Conservation (phyloP, 64 coral and sea anemone genomes). For the Anthopleura sola region DNA sequence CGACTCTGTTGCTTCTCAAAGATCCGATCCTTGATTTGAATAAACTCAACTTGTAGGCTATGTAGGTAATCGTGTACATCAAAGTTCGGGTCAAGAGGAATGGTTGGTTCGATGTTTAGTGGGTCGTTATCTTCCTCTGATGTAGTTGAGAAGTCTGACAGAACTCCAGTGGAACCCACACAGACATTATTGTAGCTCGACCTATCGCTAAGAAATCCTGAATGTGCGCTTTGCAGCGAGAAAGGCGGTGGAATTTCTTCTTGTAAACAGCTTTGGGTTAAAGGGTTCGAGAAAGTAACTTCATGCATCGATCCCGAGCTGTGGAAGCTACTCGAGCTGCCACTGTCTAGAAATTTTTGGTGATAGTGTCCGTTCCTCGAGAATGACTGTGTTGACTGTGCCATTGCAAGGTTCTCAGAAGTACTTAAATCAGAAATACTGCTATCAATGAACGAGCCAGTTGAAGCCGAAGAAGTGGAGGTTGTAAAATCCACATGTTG, state of each 20-base stretch:
- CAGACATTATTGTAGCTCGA: not conserved
- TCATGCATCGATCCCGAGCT: not conserved
- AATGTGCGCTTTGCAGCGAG: not conserved
- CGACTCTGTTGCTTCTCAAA: constrained; percentile 91
- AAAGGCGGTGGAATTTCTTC: not conserved
- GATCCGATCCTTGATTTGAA: constrained; percentile 14
- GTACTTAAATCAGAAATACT: not conserved
- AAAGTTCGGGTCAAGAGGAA: not conserved
- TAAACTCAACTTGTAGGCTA: not conserved
- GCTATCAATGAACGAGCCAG: not conserved
- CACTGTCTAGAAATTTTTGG: not conserved
- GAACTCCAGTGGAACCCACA: not conserved
- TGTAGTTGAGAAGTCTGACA: constrained; percentile 7
- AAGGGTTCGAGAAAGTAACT: not conserved
- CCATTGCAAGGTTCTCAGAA: not conserved
- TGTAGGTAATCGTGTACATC: not conserved
- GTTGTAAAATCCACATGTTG: not conserved
- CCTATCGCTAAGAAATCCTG: not conserved
- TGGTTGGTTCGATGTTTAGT: constrained; percentile 12
- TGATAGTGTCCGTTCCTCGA: not conserved
- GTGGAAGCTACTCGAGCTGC: not conserved
- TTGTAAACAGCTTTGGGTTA: not conserved
- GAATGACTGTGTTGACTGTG: not conserved
- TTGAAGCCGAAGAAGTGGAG: not conserved
- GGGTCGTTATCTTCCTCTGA: constrained; percentile 1